These are phyloP conservation scores for Hesperophylax magnus DNA, from an alignment of 1,140 invertebrate species.

Conservation along the genomic window DNA sequence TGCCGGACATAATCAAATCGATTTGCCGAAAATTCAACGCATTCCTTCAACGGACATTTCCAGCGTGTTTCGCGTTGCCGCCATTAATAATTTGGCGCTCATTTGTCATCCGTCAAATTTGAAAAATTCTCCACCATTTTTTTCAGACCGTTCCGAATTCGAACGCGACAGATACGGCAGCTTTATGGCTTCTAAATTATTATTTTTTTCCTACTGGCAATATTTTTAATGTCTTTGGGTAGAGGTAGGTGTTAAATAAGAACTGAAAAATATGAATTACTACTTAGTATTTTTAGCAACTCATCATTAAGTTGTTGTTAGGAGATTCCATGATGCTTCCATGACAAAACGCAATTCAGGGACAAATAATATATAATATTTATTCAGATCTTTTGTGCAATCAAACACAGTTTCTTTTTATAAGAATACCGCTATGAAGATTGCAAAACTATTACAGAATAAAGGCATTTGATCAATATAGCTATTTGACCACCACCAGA, in stretches of 20 bases:
- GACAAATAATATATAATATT: no score
- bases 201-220: slow-evolving; percentile 22
- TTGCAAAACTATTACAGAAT: no score
- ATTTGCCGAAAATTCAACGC: not conserved
- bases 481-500: no score
- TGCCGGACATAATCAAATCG: slow-evolving; percentile 13
- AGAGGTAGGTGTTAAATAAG: not conserved
- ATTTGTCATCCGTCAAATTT: slow-evolving; percentile 41
- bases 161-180: slow-evolving; percentile 32
- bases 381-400: no score
- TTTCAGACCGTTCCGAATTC: slow-evolving; percentile 12
- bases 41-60: slow-evolving; percentile 20
- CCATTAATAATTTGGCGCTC: slow-evolving; percentile 37
- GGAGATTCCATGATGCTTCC: no score
- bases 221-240: not conserved
- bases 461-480: no score
- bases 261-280: no score
- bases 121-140: slow-evolving; percentile 29
- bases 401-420: no score
- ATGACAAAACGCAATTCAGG: no score
- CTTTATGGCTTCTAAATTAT: slow-evolving; percentile 38
- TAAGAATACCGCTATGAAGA: no score
- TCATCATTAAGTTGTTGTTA: no score
- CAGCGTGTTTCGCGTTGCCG: slow-evolving; percentile 16
- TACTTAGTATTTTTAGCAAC: no score